A percentile compares a stretch with the other conserved stretches of the same genome.
phyloP scores from a whole-genome alignment of 1,140 invertebrate genomes.

The Danaus melanippus region DNA sequence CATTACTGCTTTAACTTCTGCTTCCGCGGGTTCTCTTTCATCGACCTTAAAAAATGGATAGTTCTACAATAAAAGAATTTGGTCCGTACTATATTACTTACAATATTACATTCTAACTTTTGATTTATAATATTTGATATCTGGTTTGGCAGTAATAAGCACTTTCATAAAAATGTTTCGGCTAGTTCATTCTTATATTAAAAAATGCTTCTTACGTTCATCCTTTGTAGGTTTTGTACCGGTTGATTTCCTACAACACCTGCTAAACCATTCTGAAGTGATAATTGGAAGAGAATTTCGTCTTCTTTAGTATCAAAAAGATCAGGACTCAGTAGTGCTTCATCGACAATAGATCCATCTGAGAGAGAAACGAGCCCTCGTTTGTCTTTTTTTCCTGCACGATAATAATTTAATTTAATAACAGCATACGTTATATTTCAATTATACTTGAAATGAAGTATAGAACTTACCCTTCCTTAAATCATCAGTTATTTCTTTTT shows the following conservation, averaged over 20 bases:
- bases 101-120: too few species aligned
- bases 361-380: slow-evolving; percentile 76
- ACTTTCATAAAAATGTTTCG: neutral
- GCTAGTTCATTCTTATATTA: neutral
- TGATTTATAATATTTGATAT: too few species aligned
- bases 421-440: slow-evolving; percentile 3
- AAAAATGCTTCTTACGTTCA: slow-evolving; percentile 44
- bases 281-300: slow-evolving; percentile 61
- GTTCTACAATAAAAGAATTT: neutral
- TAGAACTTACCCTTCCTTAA: slow-evolving; percentile 24
- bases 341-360: slow-evolving; percentile 78
- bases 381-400: slow-evolving; percentile 73
- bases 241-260: slow-evolving; percentile 77
- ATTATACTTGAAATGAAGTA: slow-evolving; percentile 1
- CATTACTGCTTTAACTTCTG: slow-evolving; percentile 84
- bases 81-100: too few species aligned
- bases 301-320: slow-evolving; percentile 39
- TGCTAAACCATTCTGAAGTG: slow-evolving; percentile 75
- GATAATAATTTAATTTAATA: slow-evolving; percentile 4
- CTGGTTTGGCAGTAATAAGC: too few species aligned
- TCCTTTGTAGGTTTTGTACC: slow-evolving; percentile 71
- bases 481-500: slow-evolving; percentile 54
- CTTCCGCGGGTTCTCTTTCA: slow-evolving; percentile 86
- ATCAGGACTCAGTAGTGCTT: slow-evolving; percentile 66
- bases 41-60: slow-evolving; percentile 59